A percentile compares a stretch with the other conserved stretches of the same genome.
These are phyloP conservation scores for Graphium colonna DNA, from an alignment of 2,888 invertebrate genomes.

Conservation along the genomic window DNA sequence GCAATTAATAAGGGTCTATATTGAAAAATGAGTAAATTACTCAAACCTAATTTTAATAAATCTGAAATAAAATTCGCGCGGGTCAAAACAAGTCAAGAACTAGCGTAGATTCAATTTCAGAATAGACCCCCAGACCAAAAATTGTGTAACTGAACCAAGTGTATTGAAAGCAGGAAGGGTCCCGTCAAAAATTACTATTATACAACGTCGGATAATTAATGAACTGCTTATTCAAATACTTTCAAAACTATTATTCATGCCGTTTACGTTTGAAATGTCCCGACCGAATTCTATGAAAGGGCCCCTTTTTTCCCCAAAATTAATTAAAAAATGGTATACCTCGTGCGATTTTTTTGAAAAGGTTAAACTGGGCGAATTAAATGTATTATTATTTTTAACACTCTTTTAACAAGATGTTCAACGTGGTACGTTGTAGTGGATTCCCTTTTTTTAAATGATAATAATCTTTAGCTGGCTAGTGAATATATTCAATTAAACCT, in stretches of 20 bases:
- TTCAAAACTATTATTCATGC: constrained; percentile 80
- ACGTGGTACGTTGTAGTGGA: neutral
- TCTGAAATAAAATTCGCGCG: too few species aligned
- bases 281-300: constrained; percentile 71
- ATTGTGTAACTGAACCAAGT: constrained; percentile 68
- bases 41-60: too few species aligned
- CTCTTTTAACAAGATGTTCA: neutral
- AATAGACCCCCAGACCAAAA: constrained; percentile 47
- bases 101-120: too few species aligned
- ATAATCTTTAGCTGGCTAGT: too few species aligned
- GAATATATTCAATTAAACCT: too few species aligned
- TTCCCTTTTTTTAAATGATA: too few species aligned
- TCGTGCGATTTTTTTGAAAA: constrained; percentile 58
- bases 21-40: too few species aligned
- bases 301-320: constrained; percentile 53
- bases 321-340: constrained; percentile 63
- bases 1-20: too few species aligned
- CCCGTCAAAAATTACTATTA: constrained; percentile 77
- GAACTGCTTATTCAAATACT: constrained; percentile 79
- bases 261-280: constrained; percentile 75
- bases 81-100: too few species aligned
- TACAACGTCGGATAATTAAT: constrained; percentile 72
- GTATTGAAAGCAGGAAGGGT: constrained; percentile 76
- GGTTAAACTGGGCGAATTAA: constrained; percentile 46
- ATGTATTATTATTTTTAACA: constrained; percentile 26